Base-by-base conservation (phyloP, 2,797 vertebrate genomes). In the Aeoliscus strigatus region DNA sequence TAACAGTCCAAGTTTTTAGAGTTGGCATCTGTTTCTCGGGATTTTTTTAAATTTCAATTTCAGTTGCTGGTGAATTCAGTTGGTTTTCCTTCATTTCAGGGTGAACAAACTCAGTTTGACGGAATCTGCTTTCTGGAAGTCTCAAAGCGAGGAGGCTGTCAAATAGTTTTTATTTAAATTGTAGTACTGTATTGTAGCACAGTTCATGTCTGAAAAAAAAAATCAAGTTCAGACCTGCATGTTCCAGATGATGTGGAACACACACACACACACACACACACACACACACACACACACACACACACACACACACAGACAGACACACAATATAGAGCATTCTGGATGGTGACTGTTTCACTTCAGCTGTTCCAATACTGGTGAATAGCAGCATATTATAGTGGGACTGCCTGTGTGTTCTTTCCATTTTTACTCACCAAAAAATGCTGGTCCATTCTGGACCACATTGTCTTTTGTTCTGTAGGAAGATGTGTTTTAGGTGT, bases 221-320 rank as follows among this genome's bases (percentile, higher is more conserved):
- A 53, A 39, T 71, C 62, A 73, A 72, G 66, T 57, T 55, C 14
- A 32, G 51, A 33, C 65, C 43, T 78, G 70, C 40, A 38, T 0
- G 59, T 43, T 47, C 42, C 9, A 23, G 9, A 9, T 10, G n/a
- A 58, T 27, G 30, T 18, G 25, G 44, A 66, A 36, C 35, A 30
- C 58, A 42, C 17, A 41, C 48, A 41, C 9, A 45, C 58, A 42
- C 17, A 41, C 48, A 41, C 9, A 45, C 39, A 24, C 39, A 23
- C 31, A 27, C 14, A 36, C 8, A 24, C 17, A 27, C 23, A 32
- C 16, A 2, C 18, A 30, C 58, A 45, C 17, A 41, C 48, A 43
- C 9, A 45, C 18, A 21, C 18, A 21, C 18, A 21, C 18, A 21
- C 39, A 24, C 39, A 23, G 27, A 27, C 14, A 36, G 2, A 24